Conservation (phyloP, 2,797 vertebrate genomes). For the Discoglossus pictus region DNA sequence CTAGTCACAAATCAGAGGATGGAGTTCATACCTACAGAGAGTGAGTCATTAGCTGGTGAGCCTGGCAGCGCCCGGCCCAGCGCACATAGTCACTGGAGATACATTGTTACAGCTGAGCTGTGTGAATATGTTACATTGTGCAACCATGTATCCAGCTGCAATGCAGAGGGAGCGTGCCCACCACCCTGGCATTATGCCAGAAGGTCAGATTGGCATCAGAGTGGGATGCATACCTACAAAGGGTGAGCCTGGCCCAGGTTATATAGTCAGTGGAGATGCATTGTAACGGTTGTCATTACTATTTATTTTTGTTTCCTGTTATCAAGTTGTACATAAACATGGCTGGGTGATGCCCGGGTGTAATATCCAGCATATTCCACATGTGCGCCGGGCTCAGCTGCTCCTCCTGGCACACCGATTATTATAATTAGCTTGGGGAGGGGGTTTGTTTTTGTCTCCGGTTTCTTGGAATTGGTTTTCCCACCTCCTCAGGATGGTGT, state of each 20-base stretch:
- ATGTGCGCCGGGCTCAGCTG: no score
- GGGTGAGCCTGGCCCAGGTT: no score
- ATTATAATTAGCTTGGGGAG: conserved; percentile 12
- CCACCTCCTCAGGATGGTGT: not conserved
- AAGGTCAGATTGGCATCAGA: no score
- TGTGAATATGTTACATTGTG: conserved; percentile 19
- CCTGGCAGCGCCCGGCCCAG: conserved; percentile 28
- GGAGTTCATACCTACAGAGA: conserved; percentile 35
- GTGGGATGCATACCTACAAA: no score
- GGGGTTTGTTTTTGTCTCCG: not conserved
- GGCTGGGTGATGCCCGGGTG: no score
- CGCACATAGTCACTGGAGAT: conserved; percentile 37
- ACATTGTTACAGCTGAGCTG: conserved; percentile 37
- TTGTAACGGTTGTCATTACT: no score
- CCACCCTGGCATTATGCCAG: no score
- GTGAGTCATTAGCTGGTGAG: conserved; percentile 41
- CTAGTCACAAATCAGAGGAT: conserved; percentile 41
- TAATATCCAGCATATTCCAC: no score
- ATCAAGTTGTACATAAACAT: no score
- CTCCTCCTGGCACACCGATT: not conserved
- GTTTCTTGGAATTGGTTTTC: not conserved
- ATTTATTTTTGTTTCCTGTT: no score
- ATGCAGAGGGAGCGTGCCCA: no score
- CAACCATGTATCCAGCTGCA: conserved; percentile 13
- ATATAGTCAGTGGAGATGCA: no score